Percentiles rank a stretch among this genome's conserved stretches.
These are phyloP conservation scores for Ypsolopha sequella DNA, from an alignment of 2,888 invertebrate genomes.

Conservation along the genomic window DNA sequence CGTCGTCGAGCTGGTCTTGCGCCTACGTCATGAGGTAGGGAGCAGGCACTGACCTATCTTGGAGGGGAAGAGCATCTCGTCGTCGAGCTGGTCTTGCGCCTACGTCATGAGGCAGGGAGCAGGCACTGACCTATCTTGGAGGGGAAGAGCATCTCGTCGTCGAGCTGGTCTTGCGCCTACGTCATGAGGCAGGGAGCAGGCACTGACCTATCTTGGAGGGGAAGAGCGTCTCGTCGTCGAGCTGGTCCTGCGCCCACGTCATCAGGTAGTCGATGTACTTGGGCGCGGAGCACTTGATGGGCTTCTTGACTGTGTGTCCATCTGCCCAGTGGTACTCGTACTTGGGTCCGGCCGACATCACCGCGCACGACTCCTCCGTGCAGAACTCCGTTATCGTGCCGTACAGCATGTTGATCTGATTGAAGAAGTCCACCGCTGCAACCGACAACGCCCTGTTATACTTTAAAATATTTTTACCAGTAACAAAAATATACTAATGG, in stretches of 20 bases:
- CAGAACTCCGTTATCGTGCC: conserved; percentile 99
- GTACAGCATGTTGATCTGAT: conserved; percentile 99
- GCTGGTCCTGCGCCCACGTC: conserved; percentile 99
- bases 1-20: no score
- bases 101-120: no score
- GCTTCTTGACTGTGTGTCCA: conserved; percentile 97
- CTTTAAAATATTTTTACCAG: no score
- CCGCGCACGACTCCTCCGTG: conserved; percentile 95
- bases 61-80: no score
- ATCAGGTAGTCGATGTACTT: conserved; percentile 99
- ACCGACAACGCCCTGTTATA: no score
- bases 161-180: no score
- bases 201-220: conserved; percentile 90
- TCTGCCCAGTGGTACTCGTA: conserved; percentile 99
- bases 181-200: no score
- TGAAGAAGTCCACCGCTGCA: conserved; percentile 99
- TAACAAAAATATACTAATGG: no score
- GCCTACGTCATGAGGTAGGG: no score
- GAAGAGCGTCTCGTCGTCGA: conserved; percentile 98
- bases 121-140: conserved; percentile 84
- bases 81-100: no score
- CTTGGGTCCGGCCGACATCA: conserved; percentile 99
- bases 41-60: no score
- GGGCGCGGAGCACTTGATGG: conserved; percentile 98
- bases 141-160: conserved; percentile 97